Evolutionary conservation across 2,888 invertebrate genomes (phyloP), one percentile per base, ranked within the genome.

Genomic region (Thumatha senex): DNA sequence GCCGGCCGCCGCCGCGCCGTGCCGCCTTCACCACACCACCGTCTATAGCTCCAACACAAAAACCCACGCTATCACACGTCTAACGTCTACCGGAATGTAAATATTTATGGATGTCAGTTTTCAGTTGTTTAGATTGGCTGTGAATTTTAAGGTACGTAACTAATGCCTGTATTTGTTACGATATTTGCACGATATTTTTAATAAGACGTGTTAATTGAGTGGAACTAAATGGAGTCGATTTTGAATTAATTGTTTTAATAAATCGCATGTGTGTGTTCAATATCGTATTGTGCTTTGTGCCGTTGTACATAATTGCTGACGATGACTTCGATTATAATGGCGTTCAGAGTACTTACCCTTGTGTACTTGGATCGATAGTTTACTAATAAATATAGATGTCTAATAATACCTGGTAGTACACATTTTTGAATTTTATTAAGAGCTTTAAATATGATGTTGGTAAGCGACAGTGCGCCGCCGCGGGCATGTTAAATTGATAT

Each of bases 61-160:
- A 82, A 77, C 82, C 77, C 80, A 83, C 80, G 78, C 80, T 78
- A 79, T 78, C 77, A 82, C 82, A 78, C 82, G 77, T 79, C 82
- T 78, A 79, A 78, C 85, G 77, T 82, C 82, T 78, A 74, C 77
- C 84, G 82, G 80, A 89, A 89, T 89, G 90, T 90, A 90, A 90
- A 90, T 89, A 90, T 89, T 89, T 90, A 90, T 87, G 89, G 89
- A 89, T 89, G 89, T 88, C 89, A 89, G 87, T 89, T 89, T 89
- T 88, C 86, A 87, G 86, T 89, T 89, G 87, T 89, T 90, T 89
- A 89, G 88, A 89, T 89, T 89, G 89, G 88, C 90, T 89, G 89
- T 90, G 84, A 89, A 88, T 88, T 89, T 89, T 83, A 86, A 90
- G 90, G 90, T 90, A 89, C 82, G 90, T 89, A 85, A 82, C 76